Base-by-base conservation (phyloP, 2,888 invertebrate genomes). In the Drosophila leonis region DNA sequence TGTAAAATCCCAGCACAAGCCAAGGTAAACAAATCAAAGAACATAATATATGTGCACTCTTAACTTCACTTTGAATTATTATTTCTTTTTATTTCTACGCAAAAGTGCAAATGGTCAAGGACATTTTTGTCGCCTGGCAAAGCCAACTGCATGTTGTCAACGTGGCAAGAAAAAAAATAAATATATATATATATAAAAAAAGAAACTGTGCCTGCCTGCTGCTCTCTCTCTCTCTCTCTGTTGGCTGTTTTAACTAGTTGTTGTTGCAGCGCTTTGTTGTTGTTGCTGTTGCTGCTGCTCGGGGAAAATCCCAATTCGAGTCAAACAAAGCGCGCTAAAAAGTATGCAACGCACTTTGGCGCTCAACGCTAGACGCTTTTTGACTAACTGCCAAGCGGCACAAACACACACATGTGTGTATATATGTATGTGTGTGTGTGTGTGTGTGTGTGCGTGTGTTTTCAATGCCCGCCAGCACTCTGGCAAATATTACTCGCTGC, bases 261-360 rank as follows among this genome's bases (percentile, higher is more conserved):
- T 67, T 56, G 75, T 64, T 69, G 54, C 2, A 49, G 44, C 42
- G 33, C 44, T 27, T 31, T 46, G 63, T 55, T 64, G 61, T 35
- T 44, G 68, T 29, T 49, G 68, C 31, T 70, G 56, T 35, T 79
- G 84, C 61, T 71, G 57, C 57, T 37, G 57, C 59, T 48, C 49
- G 49, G 59, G 83, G 82, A 83, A 88, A 86, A 88, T 88, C 81
- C 82, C 86, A 78, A 82, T 87, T 71, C 85, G 77, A 86, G 82
- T 78, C 84, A 83, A 86, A 86, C 85, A 88, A 83, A 85, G 88
- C 82, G 80, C 87, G 83, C 83, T 80, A 82, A 80, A 78, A 74
- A 74, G 87, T 80, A 80, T 83, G 85, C 83, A 86, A 85, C 85
- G 86, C 85, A 85, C 88, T 85, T 85, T 88, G 79, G 72, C 82